phyloP scores from a whole-genome alignment of 2,888 invertebrate species.

The Tupiocoris notatus region DNA sequence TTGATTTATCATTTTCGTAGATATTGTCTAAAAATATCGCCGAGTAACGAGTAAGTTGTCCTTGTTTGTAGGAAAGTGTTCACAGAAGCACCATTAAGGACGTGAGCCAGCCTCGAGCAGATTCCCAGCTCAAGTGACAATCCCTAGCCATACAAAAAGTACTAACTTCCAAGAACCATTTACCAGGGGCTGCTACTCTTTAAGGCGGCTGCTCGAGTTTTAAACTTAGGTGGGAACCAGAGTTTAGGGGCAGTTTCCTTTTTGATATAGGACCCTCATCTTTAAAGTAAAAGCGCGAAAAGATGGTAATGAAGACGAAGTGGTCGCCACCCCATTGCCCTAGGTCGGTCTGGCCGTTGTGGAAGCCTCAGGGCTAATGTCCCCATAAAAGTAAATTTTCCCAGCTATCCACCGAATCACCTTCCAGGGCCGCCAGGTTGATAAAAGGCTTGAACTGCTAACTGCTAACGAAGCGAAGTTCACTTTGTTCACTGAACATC shows the following conservation, averaged over 20 bases:
- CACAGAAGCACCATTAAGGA: no score
- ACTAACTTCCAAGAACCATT: not conserved
- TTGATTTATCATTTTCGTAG: no score
- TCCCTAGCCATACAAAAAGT: not conserved
- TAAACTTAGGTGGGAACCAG: not conserved
- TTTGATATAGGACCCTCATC: slow-evolving; percentile 12
- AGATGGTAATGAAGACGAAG: slow-evolving; percentile 18
- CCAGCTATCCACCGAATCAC: slow-evolving; percentile 15
- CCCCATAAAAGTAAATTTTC: slow-evolving; percentile 20
- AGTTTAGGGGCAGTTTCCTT: not conserved
- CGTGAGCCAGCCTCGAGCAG: no score
- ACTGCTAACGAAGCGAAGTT: slow-evolving; percentile 16
- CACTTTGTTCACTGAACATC: slow-evolving; percentile 6
- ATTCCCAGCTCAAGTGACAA: not conserved
- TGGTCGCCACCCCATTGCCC: not conserved
- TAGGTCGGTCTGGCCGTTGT: not conserved
- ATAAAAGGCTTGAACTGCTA: slow-evolving; percentile 19
- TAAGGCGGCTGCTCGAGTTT: not conserved
- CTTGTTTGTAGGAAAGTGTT: no score
- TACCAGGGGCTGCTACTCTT: not conserved
- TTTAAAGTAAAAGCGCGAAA: not conserved
- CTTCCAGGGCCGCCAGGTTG: not conserved
- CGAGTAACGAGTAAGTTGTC: no score
- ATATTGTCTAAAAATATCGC: no score
- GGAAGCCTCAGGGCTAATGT: not conserved